Base-by-base conservation (phyloP, 2,113 vertebrate species). In the Erythrocercus mccallii region DNA sequence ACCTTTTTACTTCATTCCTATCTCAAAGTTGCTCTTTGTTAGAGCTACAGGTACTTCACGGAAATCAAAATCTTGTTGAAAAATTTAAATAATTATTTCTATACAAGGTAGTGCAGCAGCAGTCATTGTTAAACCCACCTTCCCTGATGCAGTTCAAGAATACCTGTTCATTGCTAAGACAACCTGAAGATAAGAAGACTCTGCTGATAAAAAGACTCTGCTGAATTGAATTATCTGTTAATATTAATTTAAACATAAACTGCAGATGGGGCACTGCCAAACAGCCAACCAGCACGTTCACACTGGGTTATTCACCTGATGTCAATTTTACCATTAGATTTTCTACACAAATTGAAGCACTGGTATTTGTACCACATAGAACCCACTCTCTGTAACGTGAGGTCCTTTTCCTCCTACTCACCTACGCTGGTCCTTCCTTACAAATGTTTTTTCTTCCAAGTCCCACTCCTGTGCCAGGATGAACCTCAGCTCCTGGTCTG, bases 401-500 rank as follows among this genome's bases (percentile, higher is more conserved):
- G 56, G 33, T 42, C n/a, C 37, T 61, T 69, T 61, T 27, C 54
- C 40, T 68, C 51, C 76, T 13, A 97, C 99, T 98, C 88, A 99
- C 99, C 99, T 99, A 95, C 98, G 98, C 96, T 99, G 99, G 95
- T 99, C 99, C 96, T 98, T 98, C 95, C 98, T 98, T 72, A 98
- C 98, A 37, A 98, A 99, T 11, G 98, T 96, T 80, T 98, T 98
- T 50, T 99, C 99, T 5, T 99, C 99, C 47, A 99, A 98, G 79
- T 99, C 99, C 98, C 99, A 99, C 94, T 99, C 99, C 68, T 99
- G 99, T 88, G 98, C 98, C 91, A 99, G 97, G 66, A 99, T 99
- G 80, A 99, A 99, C 93, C 98, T 98, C 24, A 99, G 98, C 98
- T 99, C 99, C 97, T 99, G 99, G 72, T 99, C 99, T 4, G 99